Conservation (phyloP, 2,888 invertebrate genomes). For the Lasioglossum leucozonium region DNA sequence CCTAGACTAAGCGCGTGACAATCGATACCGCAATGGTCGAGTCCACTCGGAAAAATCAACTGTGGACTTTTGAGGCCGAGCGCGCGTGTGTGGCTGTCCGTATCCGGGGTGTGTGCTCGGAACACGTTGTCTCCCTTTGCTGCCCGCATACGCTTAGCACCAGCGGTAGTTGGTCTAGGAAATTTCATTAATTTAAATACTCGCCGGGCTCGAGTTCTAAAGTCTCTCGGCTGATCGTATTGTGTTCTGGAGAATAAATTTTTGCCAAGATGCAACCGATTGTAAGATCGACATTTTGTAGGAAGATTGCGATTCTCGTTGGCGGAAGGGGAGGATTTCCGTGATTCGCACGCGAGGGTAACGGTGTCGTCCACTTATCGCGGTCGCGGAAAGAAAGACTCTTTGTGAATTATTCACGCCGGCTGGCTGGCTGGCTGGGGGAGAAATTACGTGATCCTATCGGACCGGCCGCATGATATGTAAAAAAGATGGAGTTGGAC, state of each 20-base stretch:
- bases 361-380: constrained; percentile 42
- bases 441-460: constrained; percentile 51
- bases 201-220: not conserved
- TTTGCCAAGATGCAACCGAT: constrained; percentile 34
- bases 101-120: not conserved
- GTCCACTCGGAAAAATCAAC: constrained; percentile 39
- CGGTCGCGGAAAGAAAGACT: constrained; percentile 25
- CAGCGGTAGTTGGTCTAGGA: constrained; percentile 32
- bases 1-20: constrained; percentile 63
- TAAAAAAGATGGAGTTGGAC: constrained; percentile 55
- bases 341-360: constrained; percentile 26
- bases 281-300: not conserved
- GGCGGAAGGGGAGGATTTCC: too few relatives aligned
- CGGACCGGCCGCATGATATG: constrained; percentile 45
- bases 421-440: constrained; percentile 7
- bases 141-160: constrained; percentile 3
- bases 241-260: not conserved
- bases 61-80: not conserved
- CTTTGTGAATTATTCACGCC: constrained; percentile 50
- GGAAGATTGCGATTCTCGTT: not conserved
- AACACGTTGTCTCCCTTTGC: not conserved
- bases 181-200: not conserved
- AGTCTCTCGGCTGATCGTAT: not conserved
- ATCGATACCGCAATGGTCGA: constrained; percentile 54
- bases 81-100: not conserved